A percentile compares a stretch with the other conserved stretches of the same genome.
These are phyloP conservation scores for Hirundichthys speculiger DNA, from an alignment of 2,113 vertebrate species.

Conservation along the genomic window DNA sequence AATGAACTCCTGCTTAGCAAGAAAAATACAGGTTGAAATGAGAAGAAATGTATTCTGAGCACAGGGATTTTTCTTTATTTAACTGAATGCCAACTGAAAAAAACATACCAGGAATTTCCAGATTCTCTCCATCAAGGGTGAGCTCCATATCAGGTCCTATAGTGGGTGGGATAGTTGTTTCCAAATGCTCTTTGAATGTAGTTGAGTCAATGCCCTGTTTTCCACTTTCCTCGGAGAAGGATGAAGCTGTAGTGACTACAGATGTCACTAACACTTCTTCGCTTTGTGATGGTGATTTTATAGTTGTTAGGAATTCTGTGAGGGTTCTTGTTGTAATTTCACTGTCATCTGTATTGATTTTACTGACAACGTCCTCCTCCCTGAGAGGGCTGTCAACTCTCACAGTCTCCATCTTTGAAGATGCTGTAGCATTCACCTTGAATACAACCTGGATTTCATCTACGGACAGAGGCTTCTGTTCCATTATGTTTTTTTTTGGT, in stretches of 20 bases:
- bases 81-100: not conserved
- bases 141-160: slow-evolving; percentile 45
- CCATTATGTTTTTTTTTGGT: slow-evolving; percentile 4
- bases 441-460: slow-evolving; percentile 64
- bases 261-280: slow-evolving; percentile 9
- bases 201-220: slow-evolving; percentile 5
- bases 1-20: slow-evolving; percentile 80
- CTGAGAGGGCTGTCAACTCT: slow-evolving; percentile 25
- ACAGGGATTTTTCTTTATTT: not conserved
- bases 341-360: slow-evolving; percentile 29
- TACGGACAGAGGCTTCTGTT: slow-evolving; percentile 21
- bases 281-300: slow-evolving; percentile 29
- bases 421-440: slow-evolving; percentile 50
- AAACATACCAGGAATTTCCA: slow-evolving; percentile 77
- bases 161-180: slow-evolving; percentile 32
- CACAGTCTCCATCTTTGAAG: slow-evolving; percentile 34
- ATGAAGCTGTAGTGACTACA: slow-evolving; percentile 21
- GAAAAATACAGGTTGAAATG: not conserved
- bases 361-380: slow-evolving; percentile 24
- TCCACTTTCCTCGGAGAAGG: slow-evolving; percentile 15
- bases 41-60: not conserved
- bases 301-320: slow-evolving; percentile 31
- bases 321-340: slow-evolving; percentile 17
- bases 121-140: slow-evolving; percentile 65
- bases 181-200: slow-evolving; percentile 21